Conservation (phyloP, 2,797 vertebrate species). For the Clangula hyemalis region DNA sequence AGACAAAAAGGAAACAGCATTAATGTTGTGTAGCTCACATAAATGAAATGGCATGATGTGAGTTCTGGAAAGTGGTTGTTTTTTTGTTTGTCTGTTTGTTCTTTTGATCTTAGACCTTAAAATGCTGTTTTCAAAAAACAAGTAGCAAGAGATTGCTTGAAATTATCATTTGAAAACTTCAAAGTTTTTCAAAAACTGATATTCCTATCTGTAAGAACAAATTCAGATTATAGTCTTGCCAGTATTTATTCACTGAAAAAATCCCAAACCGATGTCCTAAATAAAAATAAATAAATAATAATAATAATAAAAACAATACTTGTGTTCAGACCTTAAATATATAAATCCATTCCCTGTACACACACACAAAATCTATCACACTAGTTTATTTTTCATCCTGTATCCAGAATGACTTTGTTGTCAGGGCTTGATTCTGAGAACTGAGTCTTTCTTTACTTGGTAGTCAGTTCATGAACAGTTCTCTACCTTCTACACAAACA, state of each 20-base stretch:
- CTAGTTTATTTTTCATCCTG: background rate
- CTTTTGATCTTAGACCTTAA: background rate
- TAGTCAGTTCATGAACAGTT: background rate
- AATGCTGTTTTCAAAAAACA: background rate
- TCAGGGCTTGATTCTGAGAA: background rate
- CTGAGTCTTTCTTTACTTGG: background rate
- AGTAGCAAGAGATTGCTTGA: background rate
- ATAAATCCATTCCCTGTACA: background rate
- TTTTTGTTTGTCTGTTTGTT: no score
- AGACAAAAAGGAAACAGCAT: background rate
- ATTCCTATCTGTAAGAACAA: background rate
- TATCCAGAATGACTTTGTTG: background rate
- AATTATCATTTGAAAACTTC: background rate
- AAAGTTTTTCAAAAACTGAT: background rate
- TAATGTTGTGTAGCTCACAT: background rate
- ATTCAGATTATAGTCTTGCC: background rate
- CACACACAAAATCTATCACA: background rate
- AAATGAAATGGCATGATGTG: background rate
- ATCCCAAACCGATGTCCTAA: background rate
- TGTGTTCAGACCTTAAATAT: background rate
- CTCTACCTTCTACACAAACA: background rate
- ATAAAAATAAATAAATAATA: no score
- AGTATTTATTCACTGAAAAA: background rate
- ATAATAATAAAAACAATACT: background rate
- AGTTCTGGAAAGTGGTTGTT: background rate